A percentile compares a stretch with the other conserved stretches of the same genome.
These are phyloP conservation scores for Andrena cerasifolii DNA, from an alignment of 1,140 invertebrate genomes.

Conservation along the genomic window DNA sequence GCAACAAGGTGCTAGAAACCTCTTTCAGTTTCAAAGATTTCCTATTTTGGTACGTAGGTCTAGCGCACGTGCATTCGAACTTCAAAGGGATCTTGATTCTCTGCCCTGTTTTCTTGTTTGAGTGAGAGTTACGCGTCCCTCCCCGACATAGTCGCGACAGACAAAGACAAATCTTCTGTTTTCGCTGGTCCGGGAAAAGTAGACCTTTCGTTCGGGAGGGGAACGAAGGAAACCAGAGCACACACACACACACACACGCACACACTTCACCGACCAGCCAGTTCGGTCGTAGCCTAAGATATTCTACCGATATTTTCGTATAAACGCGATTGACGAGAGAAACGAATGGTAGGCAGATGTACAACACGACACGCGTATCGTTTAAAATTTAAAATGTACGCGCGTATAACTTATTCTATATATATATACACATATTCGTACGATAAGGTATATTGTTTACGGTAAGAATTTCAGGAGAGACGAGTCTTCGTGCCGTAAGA, in stretches of 20 bases:
- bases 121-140: background rate
- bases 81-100: constrained; percentile 10
- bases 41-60: constrained; percentile 62
- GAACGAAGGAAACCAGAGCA: constrained; percentile 17
- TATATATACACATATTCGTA: constrained; percentile 35
- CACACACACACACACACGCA: background rate
- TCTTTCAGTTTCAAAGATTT: constrained; percentile 60
- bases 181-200: too few relatives aligned
- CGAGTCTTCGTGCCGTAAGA: background rate
- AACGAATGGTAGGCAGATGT: constrained; percentile 4
- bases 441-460: constrained; percentile 18
- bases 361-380: constrained; percentile 40
- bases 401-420: constrained; percentile 58
- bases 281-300: constrained; percentile 62
- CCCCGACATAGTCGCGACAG: too few relatives aligned
- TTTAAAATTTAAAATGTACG: constrained; percentile 42
- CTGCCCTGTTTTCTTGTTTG: constrained; percentile 29
- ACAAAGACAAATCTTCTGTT: too few relatives aligned
- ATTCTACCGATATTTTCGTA: constrained; percentile 68
- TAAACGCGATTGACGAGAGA: constrained; percentile 37
- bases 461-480: constrained; percentile 17
- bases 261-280: constrained; percentile 49
- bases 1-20: constrained; percentile 68
- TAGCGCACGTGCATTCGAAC: constrained; percentile 34
- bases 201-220: constrained; percentile 18